A percentile compares a stretch with the other conserved stretches of the same genome.
Conservation (phyloP, 2,888 invertebrate species). For the Aphidius colemani region DNA sequence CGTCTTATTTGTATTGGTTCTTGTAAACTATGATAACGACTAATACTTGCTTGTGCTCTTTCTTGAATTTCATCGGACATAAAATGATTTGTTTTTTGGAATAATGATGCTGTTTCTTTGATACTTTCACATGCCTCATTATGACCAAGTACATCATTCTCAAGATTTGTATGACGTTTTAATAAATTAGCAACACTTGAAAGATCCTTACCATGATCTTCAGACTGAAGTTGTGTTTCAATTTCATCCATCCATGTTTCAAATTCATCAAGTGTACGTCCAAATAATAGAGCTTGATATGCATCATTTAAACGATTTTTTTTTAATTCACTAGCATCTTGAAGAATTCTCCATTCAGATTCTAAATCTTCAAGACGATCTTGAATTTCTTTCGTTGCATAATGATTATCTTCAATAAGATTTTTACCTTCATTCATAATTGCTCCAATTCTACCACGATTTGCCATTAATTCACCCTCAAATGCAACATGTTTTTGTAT, state of each 20-base stretch:
- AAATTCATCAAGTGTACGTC: constrained; percentile 89
- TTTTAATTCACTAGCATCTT: constrained; percentile 81
- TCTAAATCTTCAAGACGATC: constrained; percentile 82
- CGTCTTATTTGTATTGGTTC: constrained; percentile 90
- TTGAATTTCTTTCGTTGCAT: constrained; percentile 84
- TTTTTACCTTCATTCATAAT: constrained; percentile 76
- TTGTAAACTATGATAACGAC: constrained; percentile 78
- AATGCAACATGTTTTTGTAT: constrained; percentile 95
- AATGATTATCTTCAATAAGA: constrained; percentile 76
- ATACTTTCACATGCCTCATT: constrained; percentile 80
- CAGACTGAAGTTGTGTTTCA: constrained; percentile 75
- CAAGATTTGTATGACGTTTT: constrained; percentile 80
- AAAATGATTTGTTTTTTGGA: constrained; percentile 83
- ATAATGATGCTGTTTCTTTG: constrained; percentile 78
- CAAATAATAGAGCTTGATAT: constrained; percentile 86
- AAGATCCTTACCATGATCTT: constrained; percentile 86
- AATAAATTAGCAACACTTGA: constrained; percentile 82
- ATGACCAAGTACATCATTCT: constrained; percentile 83
- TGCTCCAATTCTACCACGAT: constrained; percentile 82
- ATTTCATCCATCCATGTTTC: constrained; percentile 91
- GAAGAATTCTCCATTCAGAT: constrained; percentile 83
- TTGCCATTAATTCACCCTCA: constrained; percentile 91
- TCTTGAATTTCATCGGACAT: constrained; percentile 85
- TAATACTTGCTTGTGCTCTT: constrained; percentile 71
- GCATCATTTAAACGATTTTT: constrained; percentile 86